phyloP scores from a whole-genome alignment of 2,888 invertebrate genomes.

The Epistrophe grossulariae region DNA sequence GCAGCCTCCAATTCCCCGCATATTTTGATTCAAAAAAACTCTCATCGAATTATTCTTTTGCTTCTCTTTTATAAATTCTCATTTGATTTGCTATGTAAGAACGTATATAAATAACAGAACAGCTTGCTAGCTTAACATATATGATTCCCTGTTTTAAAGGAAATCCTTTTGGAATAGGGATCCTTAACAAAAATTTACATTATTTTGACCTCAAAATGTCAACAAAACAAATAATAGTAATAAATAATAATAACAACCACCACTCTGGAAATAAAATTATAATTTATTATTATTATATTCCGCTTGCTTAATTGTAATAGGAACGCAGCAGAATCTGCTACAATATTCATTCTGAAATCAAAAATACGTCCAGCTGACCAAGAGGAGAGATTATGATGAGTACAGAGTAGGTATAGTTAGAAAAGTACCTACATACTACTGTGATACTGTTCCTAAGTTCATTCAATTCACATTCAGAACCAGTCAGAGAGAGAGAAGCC shows the following conservation, averaged over 20 bases:
- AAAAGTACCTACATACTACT: not conserved
- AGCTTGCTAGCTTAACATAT: conserved; percentile 10
- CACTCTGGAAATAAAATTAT: conserved; percentile 82
- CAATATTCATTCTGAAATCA: not conserved
- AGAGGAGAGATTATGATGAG: not conserved
- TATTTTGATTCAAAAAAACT: not conserved
- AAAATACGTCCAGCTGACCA: conserved; percentile 17
- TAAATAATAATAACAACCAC: conserved; percentile 74
- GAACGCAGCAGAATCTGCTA: conserved; percentile 79
- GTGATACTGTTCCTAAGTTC: conserved; percentile 13
- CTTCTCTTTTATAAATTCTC: not conserved
- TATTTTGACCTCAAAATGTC: conserved; percentile 11
- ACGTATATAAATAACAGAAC: not conserved
- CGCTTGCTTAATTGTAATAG: conserved; percentile 84
- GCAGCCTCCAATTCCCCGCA: not conserved
- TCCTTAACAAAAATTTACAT: conserved; percentile 33
- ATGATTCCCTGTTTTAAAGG: conserved; percentile 47
- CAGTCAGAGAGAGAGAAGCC: not conserved
- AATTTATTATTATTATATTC: conserved; percentile 84
- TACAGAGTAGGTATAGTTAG: not conserved
- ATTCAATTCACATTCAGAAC: conserved; percentile 5
- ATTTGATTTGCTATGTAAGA: no score
- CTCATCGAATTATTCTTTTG: not conserved
- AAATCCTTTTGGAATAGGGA: conserved; percentile 34
- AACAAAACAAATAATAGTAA: conserved; percentile 64